These are phyloP conservation scores for Diplodus puntazzo DNA, from an alignment of 2,797 vertebrate species.

Conservation along the genomic window DNA sequence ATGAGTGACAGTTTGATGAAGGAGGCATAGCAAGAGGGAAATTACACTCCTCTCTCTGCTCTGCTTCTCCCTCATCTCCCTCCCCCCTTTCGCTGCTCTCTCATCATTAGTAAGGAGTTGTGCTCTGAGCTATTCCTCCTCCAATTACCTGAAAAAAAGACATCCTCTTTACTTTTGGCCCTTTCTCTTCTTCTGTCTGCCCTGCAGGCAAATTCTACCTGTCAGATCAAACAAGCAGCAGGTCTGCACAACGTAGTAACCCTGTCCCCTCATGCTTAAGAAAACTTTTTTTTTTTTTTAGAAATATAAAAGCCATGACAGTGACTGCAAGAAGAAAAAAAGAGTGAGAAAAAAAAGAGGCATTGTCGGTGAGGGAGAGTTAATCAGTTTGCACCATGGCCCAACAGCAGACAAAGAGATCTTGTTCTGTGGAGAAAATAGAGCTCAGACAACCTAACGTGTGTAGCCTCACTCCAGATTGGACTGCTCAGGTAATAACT, in stretches of 20 bases:
- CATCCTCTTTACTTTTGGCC: conserved; percentile 82
- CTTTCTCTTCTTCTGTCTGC: conserved; percentile 78
- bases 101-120: conserved; percentile 82
- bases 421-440: conserved; percentile 59
- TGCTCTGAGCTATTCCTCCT: conserved; percentile 80
- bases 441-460: conserved; percentile 22
- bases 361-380: conserved; percentile 42
- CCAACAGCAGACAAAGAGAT: conserved; percentile 68
- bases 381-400: conserved; percentile 64
- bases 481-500: conserved; percentile 54
- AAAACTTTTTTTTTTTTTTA: conserved; percentile 25
- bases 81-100: conserved; percentile 62
- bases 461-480: conserved; percentile 30
- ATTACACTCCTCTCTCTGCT: conserved; percentile 79
- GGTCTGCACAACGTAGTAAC: conserved; percentile 61
- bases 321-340: conserved; percentile 15
- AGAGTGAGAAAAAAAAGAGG: conserved; percentile 20
- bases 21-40: conserved; percentile 79
- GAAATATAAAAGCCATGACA: conserved; percentile 36
- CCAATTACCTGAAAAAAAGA: conserved; percentile 85
- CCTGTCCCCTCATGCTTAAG: conserved; percentile 32
- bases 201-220: conserved; percentile 84
- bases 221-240: conserved; percentile 86
- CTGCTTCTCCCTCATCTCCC: conserved; percentile 21
- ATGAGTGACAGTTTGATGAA: conserved; percentile 86